Evolutionary conservation across 2,113 vertebrate species (phyloP), one percentile per base, ranked within the genome.

Genomic region (Anarrhichthys ocellatus): DNA sequence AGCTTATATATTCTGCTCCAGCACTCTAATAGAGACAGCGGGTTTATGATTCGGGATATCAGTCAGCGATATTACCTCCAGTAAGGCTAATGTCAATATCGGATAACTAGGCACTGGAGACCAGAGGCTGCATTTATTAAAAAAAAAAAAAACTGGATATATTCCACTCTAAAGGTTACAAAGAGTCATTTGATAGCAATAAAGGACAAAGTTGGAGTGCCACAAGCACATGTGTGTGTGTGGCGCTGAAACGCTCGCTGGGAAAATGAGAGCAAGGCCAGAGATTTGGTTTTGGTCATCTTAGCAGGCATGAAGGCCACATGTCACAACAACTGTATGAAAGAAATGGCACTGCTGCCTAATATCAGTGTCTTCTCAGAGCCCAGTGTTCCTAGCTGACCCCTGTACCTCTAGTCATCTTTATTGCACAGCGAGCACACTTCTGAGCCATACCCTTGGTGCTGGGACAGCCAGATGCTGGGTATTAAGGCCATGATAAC

Each of bases 81-180:
- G 42, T 62, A 44, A 83, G 58, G 77, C 67, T 77, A 50, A 80
- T 34, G 65, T 87, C 64, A 63, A 81, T 22, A 52, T 67, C 27
- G 36, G 36, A 82, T 87, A 84, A 92, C 87, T 74, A 78, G 69
- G 70, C 81, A 68, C 64, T 22, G 14, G 80, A 78, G 79, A 83
- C 36, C 40, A n/a, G n/a, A n/a, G 44, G 74, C 38, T 84, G 61
- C 61, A 50, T 82, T 81, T 44, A 24, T 13, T 65, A 59, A 78
- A 29, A 48, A 2, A 18, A 58, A 24, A 58, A 27, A 44, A 44
- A 44, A 0, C 58, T 3, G 63, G 36, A 40, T 14, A 42, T 6
- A 42, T 65, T 65, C 63, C 11, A 40, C 63, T 24, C 34, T 1
- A 65, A 65, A 65, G 38, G 38, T 65, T 24, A 15, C 63, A 42